phyloP scores from a whole-genome alignment of 2,888 invertebrate genomes.

The Alcis repandata region DNA sequence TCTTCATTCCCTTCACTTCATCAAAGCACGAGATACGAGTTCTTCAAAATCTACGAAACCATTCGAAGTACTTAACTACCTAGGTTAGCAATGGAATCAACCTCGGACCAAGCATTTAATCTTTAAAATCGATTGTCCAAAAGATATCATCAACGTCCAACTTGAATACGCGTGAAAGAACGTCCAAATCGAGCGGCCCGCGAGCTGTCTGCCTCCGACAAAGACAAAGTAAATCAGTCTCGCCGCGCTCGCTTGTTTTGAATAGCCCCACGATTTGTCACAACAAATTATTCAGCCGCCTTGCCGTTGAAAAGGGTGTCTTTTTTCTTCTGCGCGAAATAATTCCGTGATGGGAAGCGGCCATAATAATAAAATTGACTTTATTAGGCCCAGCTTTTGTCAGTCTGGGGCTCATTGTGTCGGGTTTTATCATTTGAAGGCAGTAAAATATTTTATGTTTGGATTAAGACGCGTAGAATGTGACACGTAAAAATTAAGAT shows the following conservation, averaged over 20 bases:
- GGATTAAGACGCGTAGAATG: constrained; percentile 29
- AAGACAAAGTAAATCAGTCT: constrained; percentile 63
- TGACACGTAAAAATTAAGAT: constrained; percentile 31
- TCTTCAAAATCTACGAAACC: no score
- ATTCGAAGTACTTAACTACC: no score
- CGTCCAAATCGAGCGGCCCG: constrained; percentile 48
- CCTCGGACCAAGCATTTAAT: no score
- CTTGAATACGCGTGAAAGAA: constrained; percentile 49
- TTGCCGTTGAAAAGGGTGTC: constrained; percentile 68
- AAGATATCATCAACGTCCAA: constrained; percentile 33
- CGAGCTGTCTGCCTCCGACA: constrained; percentile 43
- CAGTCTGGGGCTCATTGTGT: constrained; percentile 42
- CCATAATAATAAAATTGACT: constrained; percentile 55
- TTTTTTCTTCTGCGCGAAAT: constrained; percentile 51
- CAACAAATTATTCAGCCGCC: constrained; percentile 74
- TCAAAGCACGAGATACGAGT: no score
- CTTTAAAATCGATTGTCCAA: no score
- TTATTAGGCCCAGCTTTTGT: constrained; percentile 53
- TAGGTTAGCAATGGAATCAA: no score
- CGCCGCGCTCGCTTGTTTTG: constrained; percentile 67
- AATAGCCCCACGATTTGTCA: constrained; percentile 75
- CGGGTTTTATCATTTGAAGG: constrained; percentile 33
- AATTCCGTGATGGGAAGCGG: constrained; percentile 55
- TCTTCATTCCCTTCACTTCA: no score
- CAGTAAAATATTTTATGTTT: constrained; percentile 40